phyloP scores from a whole-genome alignment of 1,140 invertebrate genomes.

The Lepidurus apus region DNA sequence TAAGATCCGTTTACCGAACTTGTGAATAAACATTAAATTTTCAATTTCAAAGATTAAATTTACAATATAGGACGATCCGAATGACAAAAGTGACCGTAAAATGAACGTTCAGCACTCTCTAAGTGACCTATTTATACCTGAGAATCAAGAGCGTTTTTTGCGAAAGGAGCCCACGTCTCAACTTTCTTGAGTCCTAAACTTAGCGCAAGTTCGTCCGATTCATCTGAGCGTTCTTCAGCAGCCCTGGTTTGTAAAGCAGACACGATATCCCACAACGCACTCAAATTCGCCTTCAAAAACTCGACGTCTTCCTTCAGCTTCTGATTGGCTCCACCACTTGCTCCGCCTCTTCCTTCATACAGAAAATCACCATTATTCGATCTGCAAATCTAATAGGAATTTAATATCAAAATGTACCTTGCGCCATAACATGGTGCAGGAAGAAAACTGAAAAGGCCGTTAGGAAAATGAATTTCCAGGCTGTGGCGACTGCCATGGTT shows the following conservation, averaged over 20 bases:
- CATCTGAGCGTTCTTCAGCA: constrained; percentile 31
- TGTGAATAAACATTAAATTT: too few relatives aligned
- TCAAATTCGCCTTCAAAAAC: constrained; percentile 33
- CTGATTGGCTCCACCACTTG: constrained; percentile 15
- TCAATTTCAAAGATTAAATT: too few relatives aligned
- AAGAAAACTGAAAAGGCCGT: neutral
- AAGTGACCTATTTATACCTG: constrained; percentile 19
- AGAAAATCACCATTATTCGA: neutral
- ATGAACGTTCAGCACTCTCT: neutral
- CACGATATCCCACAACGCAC: constrained; percentile 34
- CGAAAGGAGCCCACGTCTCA: constrained; percentile 28
- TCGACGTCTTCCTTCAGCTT: constrained; percentile 34
- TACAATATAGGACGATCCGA: neutral
- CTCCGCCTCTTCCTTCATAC: neutral
- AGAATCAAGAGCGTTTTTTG: constrained; percentile 33
- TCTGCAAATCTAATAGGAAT: neutral
- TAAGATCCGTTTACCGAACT: too few relatives aligned
- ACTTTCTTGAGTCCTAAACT: constrained; percentile 31
- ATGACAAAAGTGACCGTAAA: neutral
- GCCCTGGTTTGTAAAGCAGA: constrained; percentile 31
- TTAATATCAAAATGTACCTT: neutral
- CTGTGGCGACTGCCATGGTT: neutral
- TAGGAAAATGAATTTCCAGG: constrained; percentile 1
- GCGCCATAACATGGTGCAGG: constrained; percentile 2
- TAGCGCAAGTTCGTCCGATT: constrained; percentile 32